Percentiles rank a stretch among this genome's conserved stretches.
phyloP scores from a whole-genome alignment of 2,888 invertebrate genomes.

The Entomobrya multifasciata region DNA sequence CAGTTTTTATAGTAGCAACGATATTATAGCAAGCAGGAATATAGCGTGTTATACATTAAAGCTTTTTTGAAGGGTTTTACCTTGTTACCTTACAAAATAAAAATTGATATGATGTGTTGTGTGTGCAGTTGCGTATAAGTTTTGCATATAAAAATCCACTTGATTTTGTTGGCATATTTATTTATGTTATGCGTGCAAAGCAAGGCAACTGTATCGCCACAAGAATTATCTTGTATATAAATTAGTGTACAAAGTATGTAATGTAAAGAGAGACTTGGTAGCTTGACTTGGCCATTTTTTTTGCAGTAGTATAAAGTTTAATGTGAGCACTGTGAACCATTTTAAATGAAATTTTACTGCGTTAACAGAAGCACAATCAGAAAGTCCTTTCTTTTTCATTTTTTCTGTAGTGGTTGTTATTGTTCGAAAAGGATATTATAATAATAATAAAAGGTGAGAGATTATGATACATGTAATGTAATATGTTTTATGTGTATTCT shows the following conservation, averaged over 20 bases:
- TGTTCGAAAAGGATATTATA: not conserved
- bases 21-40: not conserved
- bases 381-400: conserved; percentile 52
- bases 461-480: not conserved
- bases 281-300: too few relatives aligned
- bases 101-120: not conserved
- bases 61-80: conserved; percentile 53
- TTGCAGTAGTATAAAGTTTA: too few relatives aligned
- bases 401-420: conserved; percentile 1
- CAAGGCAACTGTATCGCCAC: conserved; percentile 28
- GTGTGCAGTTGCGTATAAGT: too few relatives aligned
- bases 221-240: too few relatives aligned
- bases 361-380: not conserved
- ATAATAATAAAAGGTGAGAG: conserved; percentile 9
- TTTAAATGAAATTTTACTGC: not conserved
- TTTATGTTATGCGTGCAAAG: conserved; percentile 34
- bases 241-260: too few relatives aligned
- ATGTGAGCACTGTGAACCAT: not conserved
- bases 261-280: too few relatives aligned
- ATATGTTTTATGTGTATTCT: not conserved
- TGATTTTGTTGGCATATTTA: conserved; percentile 48
- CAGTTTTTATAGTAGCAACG: conserved; percentile 3
- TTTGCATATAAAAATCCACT: conserved; percentile 20
- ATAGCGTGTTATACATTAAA: not conserved
- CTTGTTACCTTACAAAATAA: conserved; percentile 50